These are phyloP conservation scores for Scaptomyza reducta DNA, from an alignment of 2,888 invertebrate species.

Conservation along the genomic window DNA sequence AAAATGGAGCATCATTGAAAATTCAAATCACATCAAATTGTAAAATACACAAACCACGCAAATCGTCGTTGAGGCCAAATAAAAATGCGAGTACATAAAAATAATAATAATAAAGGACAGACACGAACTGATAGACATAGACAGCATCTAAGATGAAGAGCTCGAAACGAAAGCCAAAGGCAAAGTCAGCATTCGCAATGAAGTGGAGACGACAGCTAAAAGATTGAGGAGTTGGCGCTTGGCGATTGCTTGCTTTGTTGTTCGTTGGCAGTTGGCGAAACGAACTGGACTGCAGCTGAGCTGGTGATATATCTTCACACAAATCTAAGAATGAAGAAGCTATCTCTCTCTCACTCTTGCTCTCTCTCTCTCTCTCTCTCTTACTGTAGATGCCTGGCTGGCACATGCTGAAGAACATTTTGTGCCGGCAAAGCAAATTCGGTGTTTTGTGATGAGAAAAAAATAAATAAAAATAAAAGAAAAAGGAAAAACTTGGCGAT, in stretches of 20 bases:
- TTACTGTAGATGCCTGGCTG: constrained; percentile 12
- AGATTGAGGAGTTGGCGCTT: neutral
- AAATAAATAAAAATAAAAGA: neutral
- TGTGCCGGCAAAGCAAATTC: constrained; percentile 49
- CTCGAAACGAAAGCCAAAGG: constrained; percentile 11
- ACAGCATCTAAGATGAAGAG: constrained; percentile 8
- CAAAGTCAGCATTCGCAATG: constrained; percentile 9
- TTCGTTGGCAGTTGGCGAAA: too few species aligned
- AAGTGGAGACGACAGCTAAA: constrained; percentile 3
- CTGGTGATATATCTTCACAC: constrained; percentile 26
- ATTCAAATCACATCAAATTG: constrained; percentile 79
- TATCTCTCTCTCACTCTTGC: neutral
- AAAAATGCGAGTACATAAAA: constrained; percentile 76
- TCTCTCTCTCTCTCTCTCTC: neutral
- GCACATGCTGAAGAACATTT: constrained; percentile 24
- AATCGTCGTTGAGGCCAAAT: constrained; percentile 54
- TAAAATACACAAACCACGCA: constrained; percentile 74
- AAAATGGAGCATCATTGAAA: constrained; percentile 67
- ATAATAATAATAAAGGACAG: constrained; percentile 62
- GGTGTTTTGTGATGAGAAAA: constrained; percentile 13
- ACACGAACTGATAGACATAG: neutral
- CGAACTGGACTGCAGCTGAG: constrained; percentile 29
- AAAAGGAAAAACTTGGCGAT: constrained; percentile 24
- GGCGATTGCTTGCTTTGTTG: too few species aligned
- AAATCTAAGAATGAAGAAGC: constrained; percentile 21